Base-by-base conservation (phyloP, 2,888 invertebrate genomes). In the Meta bourneti region DNA sequence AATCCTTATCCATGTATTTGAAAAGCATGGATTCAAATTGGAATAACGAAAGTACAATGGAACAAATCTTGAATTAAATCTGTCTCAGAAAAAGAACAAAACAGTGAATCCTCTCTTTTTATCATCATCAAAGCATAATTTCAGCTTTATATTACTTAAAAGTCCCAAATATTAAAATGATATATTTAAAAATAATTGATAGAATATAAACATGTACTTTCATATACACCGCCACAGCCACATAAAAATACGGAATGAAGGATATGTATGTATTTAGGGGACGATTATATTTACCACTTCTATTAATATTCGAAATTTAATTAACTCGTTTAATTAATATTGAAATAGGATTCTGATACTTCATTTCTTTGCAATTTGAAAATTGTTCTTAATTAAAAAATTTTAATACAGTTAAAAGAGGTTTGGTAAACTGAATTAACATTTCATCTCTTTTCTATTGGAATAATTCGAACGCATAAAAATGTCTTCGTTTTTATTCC, bases 401-500 rank as follows among this genome's bases (percentile, higher is more conserved):
- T 34, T 34, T 74, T 74, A 74, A 74, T 19, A 74, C 19, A 34
- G 7, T 70, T 49, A 70, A 16, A 16, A 11, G 13, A 34, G 13
- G 49, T 8, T 9, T 61, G 79, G 19, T 34, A 61, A 20, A 61
- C 2, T 54, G 19, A 79, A 54, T 61, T 54, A 20, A 11, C 79
- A 20, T 54, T 34, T 61, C 52, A 4, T 20, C 19, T 54, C 34
- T 61, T 7, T 79, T 54, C 54, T 61, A 20, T 13, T 79, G 19
- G 20, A 79, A 13, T 61, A 54, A 79, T 13, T 19, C 61, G 5
- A 11, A 54, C 20, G 0, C 20, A 61, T 49, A 19, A 72, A 83
- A 83, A 13, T 72, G n/a, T 49, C 5, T 61, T 6, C 34, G 34
- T 79, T 82, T 83, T 83, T 83, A 72, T 11, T 72, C 20, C 16